Evolutionary conservation across 1,140 invertebrate species (phyloP).

Genomic region (Leptinotarsa undecemlineata): DNA sequence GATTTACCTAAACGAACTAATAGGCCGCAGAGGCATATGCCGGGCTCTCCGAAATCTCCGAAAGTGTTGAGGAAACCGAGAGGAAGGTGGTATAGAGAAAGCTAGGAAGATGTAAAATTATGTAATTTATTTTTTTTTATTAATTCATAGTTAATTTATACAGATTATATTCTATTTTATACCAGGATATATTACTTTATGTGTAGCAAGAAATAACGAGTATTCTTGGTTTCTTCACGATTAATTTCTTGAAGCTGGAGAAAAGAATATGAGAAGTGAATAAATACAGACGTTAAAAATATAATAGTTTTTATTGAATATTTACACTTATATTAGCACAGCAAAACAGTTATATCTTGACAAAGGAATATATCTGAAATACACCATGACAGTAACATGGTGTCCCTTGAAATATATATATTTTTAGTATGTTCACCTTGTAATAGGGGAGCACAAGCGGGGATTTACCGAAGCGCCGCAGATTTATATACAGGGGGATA

Average conservation of each 20-base stretch:
- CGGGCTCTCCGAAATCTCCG: constrained; percentile 49
- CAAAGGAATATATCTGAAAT: background rate
- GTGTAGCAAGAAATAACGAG: too few relatives aligned
- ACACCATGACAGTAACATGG: background rate
- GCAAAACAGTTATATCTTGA: background rate
- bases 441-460: too few relatives aligned
- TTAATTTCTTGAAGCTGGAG: too few relatives aligned
- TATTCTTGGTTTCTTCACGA: too few relatives aligned
- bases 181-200: constrained; percentile 17
- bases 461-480: too few relatives aligned
- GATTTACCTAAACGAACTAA: constrained; percentile 39
- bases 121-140: constrained; percentile 37
- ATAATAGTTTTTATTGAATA: too few relatives aligned
- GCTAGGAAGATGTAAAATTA: constrained; percentile 39
- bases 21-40: constrained; percentile 41
- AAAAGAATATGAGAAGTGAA: too few relatives aligned
- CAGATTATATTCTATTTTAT: constrained; percentile 43
- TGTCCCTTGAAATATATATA: background rate
- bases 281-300: too few relatives aligned
- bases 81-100: constrained; percentile 53
- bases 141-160: constrained; percentile 32
- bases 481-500: too few relatives aligned
- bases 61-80: constrained; percentile 49
- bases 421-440: constrained; percentile 7
- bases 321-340: background rate